These are phyloP conservation scores for Heliconius himera DNA, from an alignment of 1,140 invertebrate genomes.

Conservation along the genomic window DNA sequence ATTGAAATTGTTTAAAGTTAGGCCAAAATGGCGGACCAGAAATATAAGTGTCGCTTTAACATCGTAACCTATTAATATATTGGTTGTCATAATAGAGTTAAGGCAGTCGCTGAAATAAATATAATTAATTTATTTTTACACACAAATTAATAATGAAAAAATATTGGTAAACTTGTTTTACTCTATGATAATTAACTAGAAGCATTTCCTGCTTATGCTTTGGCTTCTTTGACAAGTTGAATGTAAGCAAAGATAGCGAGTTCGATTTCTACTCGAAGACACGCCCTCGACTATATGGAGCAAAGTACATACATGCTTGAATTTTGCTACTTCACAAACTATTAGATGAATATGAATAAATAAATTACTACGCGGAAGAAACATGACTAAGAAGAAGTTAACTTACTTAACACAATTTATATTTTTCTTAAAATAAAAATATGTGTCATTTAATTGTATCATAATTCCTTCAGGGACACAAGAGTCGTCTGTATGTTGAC, in stretches of 20 bases:
- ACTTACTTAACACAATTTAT: conserved; percentile 19
- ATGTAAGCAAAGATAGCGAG: too few relatives aligned
- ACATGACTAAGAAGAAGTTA: not conserved
- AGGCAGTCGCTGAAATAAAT: conserved; percentile 45
- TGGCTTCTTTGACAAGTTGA: too few relatives aligned
- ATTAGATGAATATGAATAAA: too few relatives aligned
- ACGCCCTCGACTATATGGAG: too few relatives aligned
- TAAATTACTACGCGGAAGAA: too few relatives aligned
- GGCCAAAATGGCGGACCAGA: conserved; percentile 37
- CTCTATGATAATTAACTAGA: not conserved
- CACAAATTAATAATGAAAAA: not conserved
- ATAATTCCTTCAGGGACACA: conserved; percentile 52
- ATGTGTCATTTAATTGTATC: conserved; percentile 43
- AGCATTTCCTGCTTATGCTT: not conserved
- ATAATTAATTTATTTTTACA: too few relatives aligned
- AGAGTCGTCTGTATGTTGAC: conserved; percentile 47
- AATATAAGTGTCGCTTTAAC: conserved; percentile 54
- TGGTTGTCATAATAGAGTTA: conserved; percentile 37
- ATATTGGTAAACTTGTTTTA: not conserved
- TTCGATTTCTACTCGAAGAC: too few relatives aligned
- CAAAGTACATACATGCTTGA: too few relatives aligned
- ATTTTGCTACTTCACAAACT: too few relatives aligned
- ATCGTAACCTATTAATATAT: conserved; percentile 51
- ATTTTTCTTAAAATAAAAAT: conserved; percentile 50
- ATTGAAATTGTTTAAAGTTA: conserved; percentile 27